Conservation (phyloP, 2,113 vertebrate genomes). For the Falco punctatus region DNA sequence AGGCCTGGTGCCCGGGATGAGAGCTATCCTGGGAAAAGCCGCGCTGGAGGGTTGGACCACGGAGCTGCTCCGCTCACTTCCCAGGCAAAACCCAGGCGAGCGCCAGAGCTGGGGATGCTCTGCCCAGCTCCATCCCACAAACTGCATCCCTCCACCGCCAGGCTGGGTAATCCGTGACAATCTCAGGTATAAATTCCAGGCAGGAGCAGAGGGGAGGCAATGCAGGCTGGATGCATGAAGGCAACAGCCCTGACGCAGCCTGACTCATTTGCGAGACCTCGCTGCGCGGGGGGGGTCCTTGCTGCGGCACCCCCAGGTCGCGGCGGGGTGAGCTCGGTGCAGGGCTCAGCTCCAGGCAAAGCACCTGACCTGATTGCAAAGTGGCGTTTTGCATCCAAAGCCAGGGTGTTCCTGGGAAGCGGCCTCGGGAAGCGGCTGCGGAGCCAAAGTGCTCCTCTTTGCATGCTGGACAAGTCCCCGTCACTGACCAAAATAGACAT, state of each 20-base stretch:
- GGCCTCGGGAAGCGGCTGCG: neutral
- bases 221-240: neutral
- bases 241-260: neutral
- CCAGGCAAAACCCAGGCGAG: neutral
- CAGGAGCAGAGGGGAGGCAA: neutral
- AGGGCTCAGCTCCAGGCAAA: neutral
- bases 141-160: neutral
- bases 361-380: neutral
- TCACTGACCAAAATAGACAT: neutral
- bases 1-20: neutral
- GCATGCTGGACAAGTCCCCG: fast-evolving
- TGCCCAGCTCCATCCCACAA: neutral
- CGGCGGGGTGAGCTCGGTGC: neutral
- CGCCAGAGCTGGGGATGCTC: neutral
- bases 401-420: neutral
- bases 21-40: neutral
- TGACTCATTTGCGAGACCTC: neutral
- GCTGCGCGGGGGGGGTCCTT: neutral
- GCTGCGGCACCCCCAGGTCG: neutral
- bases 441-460: fast-evolving
- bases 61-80: neutral
- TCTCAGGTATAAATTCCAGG: neutral
- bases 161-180: neutral
- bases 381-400: neutral
- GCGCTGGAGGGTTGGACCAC: fast-evolving